A percentile compares a stretch with the other conserved stretches of the same genome.
Evolutionary conservation across 2,113 vertebrate genomes (phyloP).

Genomic region (Lagopus leucura): DNA sequence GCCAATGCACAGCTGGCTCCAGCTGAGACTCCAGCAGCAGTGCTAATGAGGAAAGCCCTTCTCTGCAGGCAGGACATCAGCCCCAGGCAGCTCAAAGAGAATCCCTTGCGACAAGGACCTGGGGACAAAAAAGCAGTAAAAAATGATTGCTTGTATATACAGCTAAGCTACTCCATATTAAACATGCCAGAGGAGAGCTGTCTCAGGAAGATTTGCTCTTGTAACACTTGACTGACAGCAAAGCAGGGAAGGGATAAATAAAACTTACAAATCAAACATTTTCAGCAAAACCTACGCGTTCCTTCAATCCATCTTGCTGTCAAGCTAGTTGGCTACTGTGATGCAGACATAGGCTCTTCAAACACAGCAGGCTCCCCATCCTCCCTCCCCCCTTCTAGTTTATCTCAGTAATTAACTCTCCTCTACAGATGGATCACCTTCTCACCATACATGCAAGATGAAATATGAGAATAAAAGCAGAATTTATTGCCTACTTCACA

Average conservation of each 20-base stretch:
- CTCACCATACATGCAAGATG: not conserved
- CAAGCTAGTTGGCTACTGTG: not conserved
- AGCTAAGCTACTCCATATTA: not conserved
- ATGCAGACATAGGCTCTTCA: not conserved
- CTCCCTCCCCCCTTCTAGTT: not conserved
- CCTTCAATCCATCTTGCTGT: slow-evolving; percentile 22
- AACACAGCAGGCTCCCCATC: not conserved
- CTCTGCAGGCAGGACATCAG: not conserved
- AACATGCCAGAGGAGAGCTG: not conserved
- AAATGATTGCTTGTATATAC: not conserved
- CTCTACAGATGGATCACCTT: not conserved
- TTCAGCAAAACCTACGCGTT: not conserved
- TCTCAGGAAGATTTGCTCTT: not conserved
- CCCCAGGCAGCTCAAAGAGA: not conserved
- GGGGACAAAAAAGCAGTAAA: not conserved
- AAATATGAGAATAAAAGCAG: not conserved
- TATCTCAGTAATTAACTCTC: not conserved
- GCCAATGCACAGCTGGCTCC: not conserved
- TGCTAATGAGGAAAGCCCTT: not conserved
- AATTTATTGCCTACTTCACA: not conserved
- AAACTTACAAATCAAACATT: slow-evolving; percentile 19
- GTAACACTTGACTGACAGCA: not conserved
- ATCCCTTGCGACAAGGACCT: not conserved
- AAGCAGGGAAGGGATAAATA: not conserved
- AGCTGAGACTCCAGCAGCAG: not conserved